Evolutionary conservation across 1,140 invertebrate species (phyloP).

Genomic region (Orussus abietinus): DNA sequence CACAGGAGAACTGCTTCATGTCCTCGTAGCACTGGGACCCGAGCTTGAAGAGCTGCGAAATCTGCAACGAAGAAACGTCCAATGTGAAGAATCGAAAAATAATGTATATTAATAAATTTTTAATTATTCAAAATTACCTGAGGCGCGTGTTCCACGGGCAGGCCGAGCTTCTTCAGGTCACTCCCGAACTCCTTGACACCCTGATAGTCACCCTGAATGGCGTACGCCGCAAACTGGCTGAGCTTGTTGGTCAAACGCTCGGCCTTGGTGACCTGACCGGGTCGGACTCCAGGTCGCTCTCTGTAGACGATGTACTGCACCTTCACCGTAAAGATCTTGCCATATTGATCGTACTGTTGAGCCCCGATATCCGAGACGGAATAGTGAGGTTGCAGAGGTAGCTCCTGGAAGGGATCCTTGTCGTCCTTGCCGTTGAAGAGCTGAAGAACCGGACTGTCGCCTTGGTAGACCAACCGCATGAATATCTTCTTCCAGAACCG

Average conservation of each 20-base stretch:
- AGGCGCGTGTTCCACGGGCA: conserved; percentile 96
- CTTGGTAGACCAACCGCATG: conserved; percentile 74
- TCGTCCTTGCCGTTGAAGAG: conserved; percentile 80
- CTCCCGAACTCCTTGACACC: conserved; percentile 89
- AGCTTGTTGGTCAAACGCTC: conserved; percentile 86
- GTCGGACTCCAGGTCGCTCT: conserved; percentile 92
- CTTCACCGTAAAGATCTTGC: conserved; percentile 98
- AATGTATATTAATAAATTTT: conserved; percentile 5
- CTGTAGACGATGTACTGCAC: conserved; percentile 98
- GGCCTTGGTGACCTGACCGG: conserved; percentile 93
- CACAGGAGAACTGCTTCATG: conserved; percentile 84
- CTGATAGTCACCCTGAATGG: conserved; percentile 90
- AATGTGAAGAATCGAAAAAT: conserved; percentile 10
- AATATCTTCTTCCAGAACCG: conserved; percentile 98
- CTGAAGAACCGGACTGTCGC: conserved; percentile 80
- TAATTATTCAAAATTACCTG: conserved; percentile 57
- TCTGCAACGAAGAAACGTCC: conserved; percentile 54
- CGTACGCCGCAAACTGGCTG: conserved; percentile 90
- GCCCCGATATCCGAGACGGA: conserved; percentile 89
- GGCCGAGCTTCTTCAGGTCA: conserved; percentile 86
- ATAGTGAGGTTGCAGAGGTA: conserved; percentile 89
- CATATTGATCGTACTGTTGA: conserved; percentile 97
- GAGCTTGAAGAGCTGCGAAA: conserved; percentile 94
- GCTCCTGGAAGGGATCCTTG: conserved; percentile 89
- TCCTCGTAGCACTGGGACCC: conserved; percentile 87